Base-by-base conservation (phyloP, 2,797 vertebrate genomes). In the Takifugu ocellatus region DNA sequence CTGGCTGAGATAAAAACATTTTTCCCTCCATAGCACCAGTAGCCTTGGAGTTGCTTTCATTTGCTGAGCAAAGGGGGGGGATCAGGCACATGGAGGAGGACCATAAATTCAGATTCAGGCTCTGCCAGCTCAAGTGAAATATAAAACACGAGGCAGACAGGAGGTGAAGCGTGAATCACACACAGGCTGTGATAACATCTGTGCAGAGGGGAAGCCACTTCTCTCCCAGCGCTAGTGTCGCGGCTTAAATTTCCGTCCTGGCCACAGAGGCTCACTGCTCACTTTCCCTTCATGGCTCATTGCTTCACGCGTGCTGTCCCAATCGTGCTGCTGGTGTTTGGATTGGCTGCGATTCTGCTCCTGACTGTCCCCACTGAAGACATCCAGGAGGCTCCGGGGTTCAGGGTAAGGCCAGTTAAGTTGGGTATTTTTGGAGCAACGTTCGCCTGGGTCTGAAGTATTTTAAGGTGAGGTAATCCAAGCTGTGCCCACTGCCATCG, bases 291-390 rank as follows among this genome's bases (percentile, higher is more conserved):
- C 68, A 93, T 92, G 91, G 93, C 91, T 24, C 75, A 70, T 48
- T 79, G 73, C 25, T 50, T 51, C 59, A 48, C 51, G 62, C 68
- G 54, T 60, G 46, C 75, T 78, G 65, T 81, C 26, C 84, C 85
- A 36, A 11, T 81, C 51, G 68, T 88, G 5, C 87, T 97, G 44
- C 87, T 93, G 69, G 49, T 92, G 8, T 81, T 88, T 5, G 92
- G 90, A 59, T 63, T 93, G 2, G 69, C 88, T 5, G 91, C 91
- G 3, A 86, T 96, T 70, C 83, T 97, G 55, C 90, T 97, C 6
- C 92, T 98, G 33, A 92, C 92, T 2, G 43, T 96, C 36, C 87
- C 88, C 52, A 83, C 89, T 5, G 71, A 86, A 45, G 90, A 96
- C 74, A 51, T 93, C 25, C 87, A 45, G 54, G 90, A 90, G 21